Evolutionary conservation across 2,888 invertebrate species (phyloP), one percentile per base, ranked within the genome.

Genomic region (Plebejus argus): DNA sequence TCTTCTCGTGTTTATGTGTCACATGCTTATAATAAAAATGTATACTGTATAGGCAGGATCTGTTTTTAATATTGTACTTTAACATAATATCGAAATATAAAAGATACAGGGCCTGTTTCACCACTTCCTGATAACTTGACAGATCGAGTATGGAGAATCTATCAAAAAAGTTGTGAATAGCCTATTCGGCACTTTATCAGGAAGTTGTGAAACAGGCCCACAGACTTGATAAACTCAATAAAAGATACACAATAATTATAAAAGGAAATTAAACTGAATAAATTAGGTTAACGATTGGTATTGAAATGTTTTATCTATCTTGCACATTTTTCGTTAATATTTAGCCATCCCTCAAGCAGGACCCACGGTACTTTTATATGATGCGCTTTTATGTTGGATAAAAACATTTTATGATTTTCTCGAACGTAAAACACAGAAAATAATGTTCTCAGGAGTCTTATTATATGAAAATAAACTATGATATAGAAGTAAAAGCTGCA

Each of bases 1-100:
- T 91, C 89, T 89, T 86, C 86, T 85, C 87, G 89, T 87, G 88
- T 89, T 88, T 88, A 86, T 89, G 87, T 86, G 85, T 86, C 85
- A 86, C 85, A 83, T 86, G 85, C 85, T 86, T 85, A 84, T 45
- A 10, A 15, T 12, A 12, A 45, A 58, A 66, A 76, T 72, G 23
- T 28, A 74, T 72, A 66, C 61, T 72, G 23, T 28, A 74, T 72
- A 45, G 10, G 8, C 61, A 8, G 23, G 2, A 20, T 61, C 1
- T 66, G 28, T 66, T 66, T 61, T 28, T 66, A 28, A 28, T 23
- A 10, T 23, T 20, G n/a, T 18, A 8, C 10, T 20, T 58, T 10
- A 58, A 58, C 8, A 58, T 23, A 56, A 58, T 23, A 56, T 56
- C 5, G 7, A 56, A n/a, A 39, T 7, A 1, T 39, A 39, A 39